Base-by-base conservation (phyloP, 35 echinoderm and acorn worm genomes). In the Acanthaster planci region DNA sequence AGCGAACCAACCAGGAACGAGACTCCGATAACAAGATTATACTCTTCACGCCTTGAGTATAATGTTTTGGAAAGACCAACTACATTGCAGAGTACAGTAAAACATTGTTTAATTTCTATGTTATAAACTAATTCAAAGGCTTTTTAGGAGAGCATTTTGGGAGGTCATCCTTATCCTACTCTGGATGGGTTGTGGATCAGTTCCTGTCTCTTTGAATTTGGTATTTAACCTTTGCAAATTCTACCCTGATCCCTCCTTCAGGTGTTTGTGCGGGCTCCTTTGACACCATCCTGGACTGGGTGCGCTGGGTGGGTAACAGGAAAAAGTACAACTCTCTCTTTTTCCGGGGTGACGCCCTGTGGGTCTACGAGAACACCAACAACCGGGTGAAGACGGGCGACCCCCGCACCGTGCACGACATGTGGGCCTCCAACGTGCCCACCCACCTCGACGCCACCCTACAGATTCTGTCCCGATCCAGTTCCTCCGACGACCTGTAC, bases 221-320 rank as follows among this genome's bases (percentile, higher is more conserved):
- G 42, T 47, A 47, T 47, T 47, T 12, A 47, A 47, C 42, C n/a
- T n/a, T n/a, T n/a, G n/a, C n/a, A n/a, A n/a, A n/a, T 47, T 47
- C 42, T 6, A 47, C 42, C 42, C 12, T 12, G 4, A 47, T 8
- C 39, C 67, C 17, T 23, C 42, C 6, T 5, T 22, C 78, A 97
- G 95, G 92, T 21, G 47, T 39, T 22, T 99, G 96, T 54, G 42
- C 22, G 30, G 86, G 76, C 56, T 40, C 86, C 0, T 92, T 99
- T 19, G 85, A 94, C 53, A 77, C 86, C 2, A 83, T 79, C 0
- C 89, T 99, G 39, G 96, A 99, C 83, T 99, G 96, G 96, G 82
- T 94, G 3, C 81, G 86, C 14, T 55, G 38, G 1, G 34, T 40
- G 14, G 77, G 31, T 17, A 84, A 52, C 12, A 59, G 40, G 18